A percentile compares a stretch with the other conserved stretches of the same genome.
Evolutionary conservation across 1,140 invertebrate genomes (phyloP).

Genomic region (Saccostrea cuccullata): DNA sequence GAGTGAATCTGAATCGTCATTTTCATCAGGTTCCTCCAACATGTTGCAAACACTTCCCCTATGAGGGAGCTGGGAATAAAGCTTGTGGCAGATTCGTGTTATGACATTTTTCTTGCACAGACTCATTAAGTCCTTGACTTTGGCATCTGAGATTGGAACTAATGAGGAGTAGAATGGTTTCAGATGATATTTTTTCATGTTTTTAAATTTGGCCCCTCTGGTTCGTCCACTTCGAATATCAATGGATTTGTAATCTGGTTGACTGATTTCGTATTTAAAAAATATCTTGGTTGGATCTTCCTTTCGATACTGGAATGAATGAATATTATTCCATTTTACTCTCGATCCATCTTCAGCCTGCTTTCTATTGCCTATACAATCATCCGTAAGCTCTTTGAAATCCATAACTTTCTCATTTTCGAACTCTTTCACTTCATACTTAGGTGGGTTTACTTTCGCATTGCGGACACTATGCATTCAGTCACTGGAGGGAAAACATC

Average conservation of each 20-base stretch:
- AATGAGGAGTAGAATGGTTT: neutral
- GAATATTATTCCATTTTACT: constrained; percentile 32
- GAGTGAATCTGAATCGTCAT: neutral
- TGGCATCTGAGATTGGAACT: constrained; percentile 10
- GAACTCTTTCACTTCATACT: constrained; percentile 31
- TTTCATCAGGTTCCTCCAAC: neutral
- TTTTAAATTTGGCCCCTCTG: neutral
- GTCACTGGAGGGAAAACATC: constrained; percentile 19
- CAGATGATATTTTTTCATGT: constrained; percentile 19
- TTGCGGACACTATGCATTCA: constrained; percentile 2
- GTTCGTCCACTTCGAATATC: neutral
- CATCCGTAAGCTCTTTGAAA: constrained; percentile 22
- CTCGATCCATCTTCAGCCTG: neutral
- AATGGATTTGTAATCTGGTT: constrained; percentile 17
- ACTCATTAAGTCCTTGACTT: neutral
- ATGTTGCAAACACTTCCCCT: neutral
- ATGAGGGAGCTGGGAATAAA: too few species aligned
- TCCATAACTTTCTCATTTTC: constrained; percentile 24
- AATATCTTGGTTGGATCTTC: constrained; percentile 28
- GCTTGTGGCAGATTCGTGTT: too few species aligned
- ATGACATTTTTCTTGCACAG: too few species aligned
- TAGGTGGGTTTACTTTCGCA: constrained; percentile 39
- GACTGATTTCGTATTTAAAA: constrained; percentile 41
- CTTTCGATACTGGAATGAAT: constrained; percentile 45
- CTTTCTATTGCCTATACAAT: constrained; percentile 21